Evolutionary conservation across 2,797 vertebrate genomes (phyloP).

Genomic region (Tachyglossus aculeatus): DNA sequence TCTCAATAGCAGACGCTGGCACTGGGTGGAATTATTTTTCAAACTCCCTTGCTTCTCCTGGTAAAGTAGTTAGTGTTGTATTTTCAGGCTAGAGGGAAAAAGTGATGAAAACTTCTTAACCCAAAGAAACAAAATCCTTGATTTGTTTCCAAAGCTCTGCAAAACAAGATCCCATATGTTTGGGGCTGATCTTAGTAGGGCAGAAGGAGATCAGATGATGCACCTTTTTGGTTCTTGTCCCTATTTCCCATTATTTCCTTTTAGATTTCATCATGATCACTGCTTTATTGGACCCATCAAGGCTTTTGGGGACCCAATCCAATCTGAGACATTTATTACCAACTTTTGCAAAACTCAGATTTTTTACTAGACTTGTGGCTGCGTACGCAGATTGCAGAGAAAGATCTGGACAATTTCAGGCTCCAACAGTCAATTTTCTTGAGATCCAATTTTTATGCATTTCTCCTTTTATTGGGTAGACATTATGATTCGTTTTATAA

Average conservation of each 20-base stretch:
- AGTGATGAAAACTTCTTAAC: slow-evolving; percentile 82
- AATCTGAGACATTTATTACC: not conserved
- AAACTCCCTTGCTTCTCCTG: slow-evolving; percentile 71
- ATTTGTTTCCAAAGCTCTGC: slow-evolving; percentile 73
- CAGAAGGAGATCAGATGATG: slow-evolving; percentile 6
- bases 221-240: not conserved
- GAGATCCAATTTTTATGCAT: slow-evolving; percentile 27
- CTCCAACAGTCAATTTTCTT: slow-evolving; percentile 30
- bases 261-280: too few relatives aligned
- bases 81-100: slow-evolving; percentile 81
- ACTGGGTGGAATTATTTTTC: slow-evolving; percentile 73
- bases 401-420: not conserved
- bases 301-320: too few relatives aligned
- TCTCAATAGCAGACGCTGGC: slow-evolving; percentile 75
- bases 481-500: slow-evolving; percentile 47
- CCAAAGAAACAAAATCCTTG: slow-evolving; percentile 82
- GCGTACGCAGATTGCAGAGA: fast-evolving
- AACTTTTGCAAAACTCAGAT: not conserved
- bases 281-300: too few relatives aligned
- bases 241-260: slow-evolving; percentile 1
- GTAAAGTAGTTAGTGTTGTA: slow-evolving; percentile 81
- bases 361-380: not conserved
- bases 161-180: slow-evolving; percentile 78
- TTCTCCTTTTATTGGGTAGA: slow-evolving; percentile 52
- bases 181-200: slow-evolving; percentile 42